These are phyloP conservation scores for Pentalonia nigronervosa DNA, from an alignment of 1,140 invertebrate genomes.

Conservation along the genomic window DNA sequence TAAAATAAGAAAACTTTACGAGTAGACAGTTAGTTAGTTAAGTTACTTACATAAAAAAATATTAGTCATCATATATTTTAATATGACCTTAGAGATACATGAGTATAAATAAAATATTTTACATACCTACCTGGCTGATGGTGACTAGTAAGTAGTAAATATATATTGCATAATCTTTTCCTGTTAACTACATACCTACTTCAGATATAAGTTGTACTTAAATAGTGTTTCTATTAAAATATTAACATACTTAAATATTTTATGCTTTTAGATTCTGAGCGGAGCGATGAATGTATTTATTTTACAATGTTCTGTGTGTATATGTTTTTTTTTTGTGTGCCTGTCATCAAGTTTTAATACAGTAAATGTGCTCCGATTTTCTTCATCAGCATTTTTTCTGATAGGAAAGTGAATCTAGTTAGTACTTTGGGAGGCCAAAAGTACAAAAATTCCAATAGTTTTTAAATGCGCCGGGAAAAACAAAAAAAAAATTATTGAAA, in stretches of 20 bases:
- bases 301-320: no score
- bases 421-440: no score
- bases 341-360: no score
- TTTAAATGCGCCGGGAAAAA: no score
- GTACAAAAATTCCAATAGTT: no score
- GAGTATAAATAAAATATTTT: conserved; percentile 2
- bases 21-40: neutral
- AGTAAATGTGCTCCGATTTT: no score
- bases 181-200: neutral
- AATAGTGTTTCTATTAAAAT: neutral
- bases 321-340: no score
- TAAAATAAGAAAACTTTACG: neutral
- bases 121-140: neutral
- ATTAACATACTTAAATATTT: neutral
- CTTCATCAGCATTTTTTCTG: no score
- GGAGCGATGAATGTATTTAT: no score
- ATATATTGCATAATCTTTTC: neutral
- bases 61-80: conserved; percentile 1
- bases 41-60: neutral
- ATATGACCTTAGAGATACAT: neutral
- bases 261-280: no score
- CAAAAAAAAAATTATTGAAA: no score
- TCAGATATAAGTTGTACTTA: neutral
- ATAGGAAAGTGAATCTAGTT: no score
- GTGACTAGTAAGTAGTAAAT: neutral